phyloP scores from a whole-genome alignment of 2,888 invertebrate species.

The Xestia sexstrigata region DNA sequence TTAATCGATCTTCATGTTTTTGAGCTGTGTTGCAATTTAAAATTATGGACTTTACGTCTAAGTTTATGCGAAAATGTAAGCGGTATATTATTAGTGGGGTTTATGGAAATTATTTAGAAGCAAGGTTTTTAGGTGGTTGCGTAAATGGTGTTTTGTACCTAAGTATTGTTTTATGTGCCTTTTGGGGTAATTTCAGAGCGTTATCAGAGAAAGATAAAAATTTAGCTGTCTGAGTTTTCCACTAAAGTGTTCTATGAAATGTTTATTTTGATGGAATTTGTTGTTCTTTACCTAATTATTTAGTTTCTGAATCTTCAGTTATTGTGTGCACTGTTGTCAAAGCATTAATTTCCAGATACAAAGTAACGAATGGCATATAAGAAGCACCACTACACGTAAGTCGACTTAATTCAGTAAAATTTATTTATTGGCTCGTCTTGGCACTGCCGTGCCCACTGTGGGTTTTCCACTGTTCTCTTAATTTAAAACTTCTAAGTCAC shows the following conservation, averaged over 20 bases:
- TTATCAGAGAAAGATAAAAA: neutral
- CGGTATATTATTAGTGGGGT: constrained; percentile 29
- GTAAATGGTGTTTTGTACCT: constrained; percentile 23
- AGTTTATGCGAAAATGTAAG: constrained; percentile 48
- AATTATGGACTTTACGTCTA: constrained; percentile 62
- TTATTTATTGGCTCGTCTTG: neutral
- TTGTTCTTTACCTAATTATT: neutral
- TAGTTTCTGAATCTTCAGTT: neutral
- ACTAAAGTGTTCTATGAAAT: no score
- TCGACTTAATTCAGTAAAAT: neutral
- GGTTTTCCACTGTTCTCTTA: no score
- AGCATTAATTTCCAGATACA: neutral
- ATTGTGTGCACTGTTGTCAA: neutral
- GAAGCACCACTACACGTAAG: neutral
- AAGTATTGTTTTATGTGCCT: constrained; percentile 2
- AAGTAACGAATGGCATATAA: neutral
- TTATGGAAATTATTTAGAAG: constrained; percentile 47
- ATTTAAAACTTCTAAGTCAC: neutral
- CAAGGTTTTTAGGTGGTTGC: constrained; percentile 30
- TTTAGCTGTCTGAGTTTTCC: neutral
- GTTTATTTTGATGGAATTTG: neutral
- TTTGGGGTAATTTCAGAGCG: neutral
- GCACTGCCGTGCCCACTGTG: neutral
- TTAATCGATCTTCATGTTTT: constrained; percentile 83
- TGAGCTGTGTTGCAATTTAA: constrained; percentile 72